A percentile compares a stretch with the other conserved stretches of the same genome.
phyloP scores from a whole-genome alignment of 1,140 invertebrate genomes.

The Pseudomyrmex concolor region DNA sequence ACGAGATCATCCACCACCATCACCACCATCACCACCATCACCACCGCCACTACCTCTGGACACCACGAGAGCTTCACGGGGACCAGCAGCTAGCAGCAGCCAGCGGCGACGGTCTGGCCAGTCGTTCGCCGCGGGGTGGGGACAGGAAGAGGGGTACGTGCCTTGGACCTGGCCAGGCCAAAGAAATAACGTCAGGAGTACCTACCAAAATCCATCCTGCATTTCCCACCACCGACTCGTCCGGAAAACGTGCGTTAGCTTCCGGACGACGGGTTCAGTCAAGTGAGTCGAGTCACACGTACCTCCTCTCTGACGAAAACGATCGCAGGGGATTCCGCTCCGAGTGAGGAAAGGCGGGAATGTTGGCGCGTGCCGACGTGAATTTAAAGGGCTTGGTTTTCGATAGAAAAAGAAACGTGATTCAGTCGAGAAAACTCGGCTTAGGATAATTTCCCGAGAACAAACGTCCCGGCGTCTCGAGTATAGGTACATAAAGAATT shows the following conservation, averaged over 20 bases:
- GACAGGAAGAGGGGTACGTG: constrained; percentile 72
- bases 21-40: constrained; percentile 65
- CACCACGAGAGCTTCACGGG: constrained; percentile 68
- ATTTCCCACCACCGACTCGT: constrained; percentile 81
- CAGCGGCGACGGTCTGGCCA: constrained; percentile 66
- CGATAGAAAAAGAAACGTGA: neutral
- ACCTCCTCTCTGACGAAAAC: constrained; percentile 37
- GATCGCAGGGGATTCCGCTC: constrained; percentile 16
- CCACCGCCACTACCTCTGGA: constrained; percentile 68
- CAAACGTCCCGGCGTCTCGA: neutral
- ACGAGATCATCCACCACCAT: constrained; percentile 68
- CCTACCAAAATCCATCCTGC: constrained; percentile 75
- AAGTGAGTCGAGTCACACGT: constrained; percentile 66
- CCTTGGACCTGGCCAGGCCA: constrained; percentile 68
- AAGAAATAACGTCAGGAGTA: constrained; percentile 68
- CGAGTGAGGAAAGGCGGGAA: constrained; percentile 31
- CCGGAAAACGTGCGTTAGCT: constrained; percentile 79
- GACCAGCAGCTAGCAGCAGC: constrained; percentile 68
- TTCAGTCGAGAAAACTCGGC: neutral
- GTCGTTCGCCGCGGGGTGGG: constrained; percentile 68
- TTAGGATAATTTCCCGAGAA: constrained; percentile 1
- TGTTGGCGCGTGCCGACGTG: constrained; percentile 48
- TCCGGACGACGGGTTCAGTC: constrained; percentile 72
- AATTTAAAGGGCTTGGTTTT: constrained; percentile 42
- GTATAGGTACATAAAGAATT: constrained; percentile 6